A percentile compares a stretch with the other conserved stretches of the same genome.
Conservation (phyloP, 2,113 vertebrate species). For the Trematomus loennbergii region DNA sequence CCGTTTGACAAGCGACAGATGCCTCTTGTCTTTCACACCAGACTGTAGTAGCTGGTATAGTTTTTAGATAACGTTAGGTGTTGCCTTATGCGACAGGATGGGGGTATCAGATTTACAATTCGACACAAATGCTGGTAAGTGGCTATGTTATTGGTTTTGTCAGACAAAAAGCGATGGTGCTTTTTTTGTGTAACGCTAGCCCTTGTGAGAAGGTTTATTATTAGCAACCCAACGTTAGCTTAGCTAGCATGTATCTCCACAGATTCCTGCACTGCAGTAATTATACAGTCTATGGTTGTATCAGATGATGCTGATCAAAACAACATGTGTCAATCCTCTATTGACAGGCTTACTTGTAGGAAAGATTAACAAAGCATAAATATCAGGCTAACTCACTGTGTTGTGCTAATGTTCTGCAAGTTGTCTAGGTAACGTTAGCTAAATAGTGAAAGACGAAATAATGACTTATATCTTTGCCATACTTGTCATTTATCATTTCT, state of each 20-base stretch:
- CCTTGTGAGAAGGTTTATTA: not conserved
- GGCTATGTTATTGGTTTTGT: not conserved
- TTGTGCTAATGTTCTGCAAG: not conserved
- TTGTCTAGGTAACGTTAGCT: not conserved
- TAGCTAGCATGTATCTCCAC: constrained; percentile 10
- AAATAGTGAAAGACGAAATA: not conserved
- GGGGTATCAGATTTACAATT: constrained; percentile 78
- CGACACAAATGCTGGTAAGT: constrained; percentile 76
- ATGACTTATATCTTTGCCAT: no score
- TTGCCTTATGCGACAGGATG: constrained; percentile 61
- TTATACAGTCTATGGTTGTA: no score
- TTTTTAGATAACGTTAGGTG: constrained; percentile 28
- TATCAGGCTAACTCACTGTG: not conserved
- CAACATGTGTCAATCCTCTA: not conserved
- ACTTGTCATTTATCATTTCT: no score
- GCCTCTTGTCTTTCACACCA: constrained; percentile 8
- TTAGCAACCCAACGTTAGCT: constrained; percentile 21
- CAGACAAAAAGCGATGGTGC: not conserved
- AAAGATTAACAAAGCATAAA: not conserved
- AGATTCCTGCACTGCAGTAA: not conserved
- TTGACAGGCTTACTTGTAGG: not conserved
- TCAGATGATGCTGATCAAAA: constrained; percentile 13
- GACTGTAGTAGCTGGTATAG: constrained; percentile 11
- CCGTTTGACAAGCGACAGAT: constrained; percentile 46
- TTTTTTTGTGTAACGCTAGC: not conserved